Percentiles rank a stretch among this genome's conserved stretches.
Evolutionary conservation across 2,888 invertebrate genomes (phyloP).

Genomic region (Xestia ashworthii): DNA sequence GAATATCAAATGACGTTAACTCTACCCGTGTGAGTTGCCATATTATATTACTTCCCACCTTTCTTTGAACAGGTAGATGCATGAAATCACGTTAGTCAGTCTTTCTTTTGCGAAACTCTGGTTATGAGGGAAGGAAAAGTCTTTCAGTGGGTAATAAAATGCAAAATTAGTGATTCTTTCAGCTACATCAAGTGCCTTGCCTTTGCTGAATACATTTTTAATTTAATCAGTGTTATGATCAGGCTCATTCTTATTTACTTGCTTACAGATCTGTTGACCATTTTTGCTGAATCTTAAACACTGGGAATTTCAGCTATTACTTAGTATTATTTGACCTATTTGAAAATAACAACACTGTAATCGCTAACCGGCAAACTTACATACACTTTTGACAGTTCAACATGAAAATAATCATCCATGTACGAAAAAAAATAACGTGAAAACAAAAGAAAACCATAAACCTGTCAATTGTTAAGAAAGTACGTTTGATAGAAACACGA

Average conservation of each 20-base stretch:
- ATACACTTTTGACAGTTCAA: conserved; percentile 4
- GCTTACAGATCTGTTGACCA: not conserved
- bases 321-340: not conserved
- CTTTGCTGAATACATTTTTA: not conserved
- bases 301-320: not conserved
- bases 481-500: conserved; percentile 43
- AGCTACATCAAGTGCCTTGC: not conserved
- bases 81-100: conserved; percentile 21
- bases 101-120: not conserved
- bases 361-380: not conserved
- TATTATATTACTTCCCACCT: conserved; percentile 5
- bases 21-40: not conserved
- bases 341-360: not conserved
- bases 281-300: not conserved
- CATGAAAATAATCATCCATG: conserved; percentile 29
- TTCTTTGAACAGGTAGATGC: not conserved
- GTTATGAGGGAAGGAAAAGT: not conserved
- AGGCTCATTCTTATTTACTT: not conserved
- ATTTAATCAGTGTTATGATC: not conserved
- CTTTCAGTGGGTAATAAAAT: not conserved
- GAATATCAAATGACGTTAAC: conserved; percentile 35
- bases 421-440: conserved; percentile 18
- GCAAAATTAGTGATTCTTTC: not conserved
- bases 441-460: conserved; percentile 44
- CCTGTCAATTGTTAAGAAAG: conserved; percentile 57